Evolutionary conservation across 2,113 vertebrate species (phyloP), one percentile per base, ranked within the genome.

Genomic region (Echinops telfairi): DNA sequence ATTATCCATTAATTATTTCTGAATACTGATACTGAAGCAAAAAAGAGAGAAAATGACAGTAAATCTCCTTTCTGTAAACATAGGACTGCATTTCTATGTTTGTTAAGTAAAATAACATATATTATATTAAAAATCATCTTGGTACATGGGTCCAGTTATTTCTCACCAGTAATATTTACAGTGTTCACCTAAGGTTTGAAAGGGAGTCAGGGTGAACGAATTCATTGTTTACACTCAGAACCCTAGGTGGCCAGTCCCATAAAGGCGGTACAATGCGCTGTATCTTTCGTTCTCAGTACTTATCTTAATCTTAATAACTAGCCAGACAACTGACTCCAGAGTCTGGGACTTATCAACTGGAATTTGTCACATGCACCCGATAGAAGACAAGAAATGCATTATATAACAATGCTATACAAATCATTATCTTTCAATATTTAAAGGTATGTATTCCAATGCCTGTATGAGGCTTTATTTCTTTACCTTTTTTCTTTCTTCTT

Each of bases 311-410:
- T 98, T 98, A 98, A 98, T 99, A 99, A 98, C 98, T 94, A 98
- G 97, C 98, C 98, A 99, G 98, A 98, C 98, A 98, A 98, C 98
- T 97, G 98, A 99, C 98, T 99, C 98, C 98, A 98, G 96, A 98
- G 97, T 97, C 97, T 94, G 80, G 38, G 57, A 94, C 97, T 99
- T 99, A 99, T 99, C 99, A 86, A 95, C 97, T 97, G 97, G 97
- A 98, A 98, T 98, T 98, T 19, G 97, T 98, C 98, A 98, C 97
- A 97, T 97, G 98, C 97, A 96, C 97, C 97, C 95, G 96, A 97
- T 91, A 97, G 97, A 98, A 97, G 96, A 98, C 98, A 98, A 98
- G 98, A 97, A 98, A 98, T 90, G 92, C 97, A 97, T 98, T 98
- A 98, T 97, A 96, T 95, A 98, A 97, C 96, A 97, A 97, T 90